Evolutionary conservation across 2,888 invertebrate genomes (phyloP).

Genomic region (Micropterix aruncella): DNA sequence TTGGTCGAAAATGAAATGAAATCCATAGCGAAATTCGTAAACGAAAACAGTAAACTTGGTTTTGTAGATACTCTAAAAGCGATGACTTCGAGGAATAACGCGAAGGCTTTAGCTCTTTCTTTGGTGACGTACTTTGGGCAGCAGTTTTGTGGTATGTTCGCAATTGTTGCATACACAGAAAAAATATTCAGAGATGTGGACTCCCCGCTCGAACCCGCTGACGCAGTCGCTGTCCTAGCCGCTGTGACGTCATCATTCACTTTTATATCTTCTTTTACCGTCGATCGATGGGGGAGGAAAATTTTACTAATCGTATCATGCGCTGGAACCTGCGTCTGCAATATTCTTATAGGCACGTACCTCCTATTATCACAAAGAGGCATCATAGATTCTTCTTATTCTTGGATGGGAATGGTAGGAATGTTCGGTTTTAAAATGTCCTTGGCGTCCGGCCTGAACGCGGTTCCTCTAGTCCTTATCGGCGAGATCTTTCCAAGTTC

Average conservation of each 20-base stretch:
- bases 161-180: not conserved
- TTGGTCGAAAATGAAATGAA: not conserved
- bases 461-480: not conserved
- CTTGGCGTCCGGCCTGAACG: not conserved
- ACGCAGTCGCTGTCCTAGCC: not conserved
- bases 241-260: not conserved
- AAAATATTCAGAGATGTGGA: not conserved
- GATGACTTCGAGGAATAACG: not conserved
- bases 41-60: not conserved
- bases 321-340: not conserved
- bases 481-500: not conserved
- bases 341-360: not conserved
- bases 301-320: not conserved
- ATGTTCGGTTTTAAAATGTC: not conserved
- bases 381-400: not conserved
- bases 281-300: not conserved
- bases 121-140: not conserved
- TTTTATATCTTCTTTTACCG: not conserved
- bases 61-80: not conserved
- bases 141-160: not conserved
- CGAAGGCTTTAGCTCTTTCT: not conserved
- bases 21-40: not conserved
- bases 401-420: not conserved
- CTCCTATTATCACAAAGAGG: not conserved
- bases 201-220: not conserved